Conservation (phyloP, 2,113 vertebrate genomes). For the Aptenodytes patagonicus region DNA sequence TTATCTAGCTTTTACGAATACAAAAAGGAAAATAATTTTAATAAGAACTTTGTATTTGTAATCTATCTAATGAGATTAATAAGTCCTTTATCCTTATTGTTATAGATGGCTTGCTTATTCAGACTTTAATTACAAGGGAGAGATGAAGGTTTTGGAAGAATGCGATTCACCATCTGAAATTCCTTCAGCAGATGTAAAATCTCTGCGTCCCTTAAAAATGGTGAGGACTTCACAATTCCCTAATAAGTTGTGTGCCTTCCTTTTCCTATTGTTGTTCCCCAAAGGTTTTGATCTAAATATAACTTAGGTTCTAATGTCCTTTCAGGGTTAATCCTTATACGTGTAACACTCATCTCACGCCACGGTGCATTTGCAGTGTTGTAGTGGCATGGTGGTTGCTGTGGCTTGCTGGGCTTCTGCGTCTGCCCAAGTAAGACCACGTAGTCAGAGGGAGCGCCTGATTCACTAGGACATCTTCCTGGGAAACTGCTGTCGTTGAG, state of each 20-base stretch:
- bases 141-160: conserved; percentile 76
- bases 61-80: not conserved
- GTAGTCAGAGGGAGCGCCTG: not conserved
- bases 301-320: not conserved
- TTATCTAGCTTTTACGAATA: not conserved
- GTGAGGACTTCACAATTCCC: conserved; percentile 63
- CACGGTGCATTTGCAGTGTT: not conserved
- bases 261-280: not conserved
- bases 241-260: not conserved
- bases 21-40: not conserved
- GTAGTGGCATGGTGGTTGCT: not conserved
- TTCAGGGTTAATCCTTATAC: not conserved
- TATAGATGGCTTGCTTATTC: conserved; percentile 86
- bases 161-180: conserved; percentile 60
- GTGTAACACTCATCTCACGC: not conserved
- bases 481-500: not conserved
- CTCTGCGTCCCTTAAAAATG: conserved; percentile 81
- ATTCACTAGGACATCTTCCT: not conserved
- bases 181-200: conserved; percentile 74
- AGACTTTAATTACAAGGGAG: conserved; percentile 79
- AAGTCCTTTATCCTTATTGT: conserved; percentile 22
- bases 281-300: not conserved
- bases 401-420: not conserved
- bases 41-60: not conserved
- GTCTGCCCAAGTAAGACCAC: not conserved